Conservation (phyloP, 1,140 invertebrate genomes). For the Drosophila mayri region DNA sequence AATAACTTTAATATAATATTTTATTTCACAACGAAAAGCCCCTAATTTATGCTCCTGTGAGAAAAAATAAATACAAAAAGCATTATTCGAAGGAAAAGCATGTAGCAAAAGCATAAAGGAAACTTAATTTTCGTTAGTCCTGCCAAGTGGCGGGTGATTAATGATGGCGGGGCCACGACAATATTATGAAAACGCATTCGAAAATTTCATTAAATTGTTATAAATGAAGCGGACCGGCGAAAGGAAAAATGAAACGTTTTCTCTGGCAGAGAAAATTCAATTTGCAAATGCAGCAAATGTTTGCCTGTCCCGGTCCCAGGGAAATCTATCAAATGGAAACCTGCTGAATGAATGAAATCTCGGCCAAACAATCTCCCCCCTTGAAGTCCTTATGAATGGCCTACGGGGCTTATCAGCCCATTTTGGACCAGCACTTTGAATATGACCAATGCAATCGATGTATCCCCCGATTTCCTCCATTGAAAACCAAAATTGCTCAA, state of each 20-base stretch:
- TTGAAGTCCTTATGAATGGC: slow-evolving; percentile 21
- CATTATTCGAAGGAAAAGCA: slow-evolving; percentile 13
- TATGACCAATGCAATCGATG: slow-evolving; percentile 66
- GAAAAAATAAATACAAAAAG: slow-evolving; percentile 2
- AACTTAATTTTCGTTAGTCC: slow-evolving; percentile 79
- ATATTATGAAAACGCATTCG: slow-evolving; percentile 79
- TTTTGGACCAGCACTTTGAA: slow-evolving; percentile 77
- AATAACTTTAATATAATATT: slow-evolving; percentile 1
- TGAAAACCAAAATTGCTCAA: slow-evolving; percentile 45
- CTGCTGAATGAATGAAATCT: slow-evolving; percentile 69
- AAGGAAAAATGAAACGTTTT: slow-evolving; percentile 54
- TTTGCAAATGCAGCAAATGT: slow-evolving; percentile 73
- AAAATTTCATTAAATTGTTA: slow-evolving; percentile 84
- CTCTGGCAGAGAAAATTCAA: slow-evolving; percentile 59
- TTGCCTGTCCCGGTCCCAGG: not conserved
- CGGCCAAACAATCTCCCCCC: slow-evolving; percentile 47
- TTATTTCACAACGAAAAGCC: not conserved
- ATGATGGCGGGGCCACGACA: slow-evolving; percentile 50
- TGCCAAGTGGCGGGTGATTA: slow-evolving; percentile 68
- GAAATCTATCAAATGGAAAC: slow-evolving; percentile 68
- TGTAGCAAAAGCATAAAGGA: slow-evolving; percentile 29
- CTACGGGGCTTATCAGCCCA: slow-evolving; percentile 43
- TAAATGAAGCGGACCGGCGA: slow-evolving; percentile 62
- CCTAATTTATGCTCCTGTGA: not conserved
- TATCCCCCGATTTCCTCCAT: slow-evolving; percentile 28